Base-by-base conservation (phyloP, 2,888 invertebrate genomes). In the Cyaniris semiargus region DNA sequence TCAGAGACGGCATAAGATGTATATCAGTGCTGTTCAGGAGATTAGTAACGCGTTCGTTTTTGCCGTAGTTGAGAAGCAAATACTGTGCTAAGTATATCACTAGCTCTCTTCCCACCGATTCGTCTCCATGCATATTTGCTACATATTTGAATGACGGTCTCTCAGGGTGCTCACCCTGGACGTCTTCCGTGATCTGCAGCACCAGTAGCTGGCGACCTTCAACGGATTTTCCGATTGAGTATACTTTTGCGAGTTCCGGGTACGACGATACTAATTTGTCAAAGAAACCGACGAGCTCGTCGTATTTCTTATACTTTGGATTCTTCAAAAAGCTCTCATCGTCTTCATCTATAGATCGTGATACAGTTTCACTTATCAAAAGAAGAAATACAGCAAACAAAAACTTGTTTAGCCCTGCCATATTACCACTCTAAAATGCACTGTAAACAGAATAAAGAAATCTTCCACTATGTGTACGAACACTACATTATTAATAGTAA, bases 41-140 rank as follows among this genome's bases (percentile, higher is more conserved):
- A 78, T 94, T 94, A 0, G 97, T 96, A 27, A 99, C 95, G 78
- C 97, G 93, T 0, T 95, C 93, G 83, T 95, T 95, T 78, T 93
- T 95, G 3, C 96, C 96, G 86, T 97, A 97, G 86, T 97, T 97
- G 10, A 94, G 89, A 76, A 99, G 93, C 77, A 99, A 94, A 90
- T 98, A 97, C 83, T 97, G 96, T 0, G 97, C 96, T 85, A 99
- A 93, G 86, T 96, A 97, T 76, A 99, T 93, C 82, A 98, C 92
- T 81, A 98, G 87, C 87, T 98, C 96, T 66, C 98, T 94, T 0
- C 98, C 99, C 31, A 99, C 95, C 1, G 97, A 95, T 90, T 99
- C 99, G 86, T 99, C 98, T 3, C 99, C 99, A 87, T 99, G 98
- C 98, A 99, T 99, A 86, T 99, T 99, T 15, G 97, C 98, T 79